Evolutionary conservation across 2,888 invertebrate genomes (phyloP), one percentile per base, ranked within the genome.

Genomic region (Sphaerophoria rueppellii): DNA sequence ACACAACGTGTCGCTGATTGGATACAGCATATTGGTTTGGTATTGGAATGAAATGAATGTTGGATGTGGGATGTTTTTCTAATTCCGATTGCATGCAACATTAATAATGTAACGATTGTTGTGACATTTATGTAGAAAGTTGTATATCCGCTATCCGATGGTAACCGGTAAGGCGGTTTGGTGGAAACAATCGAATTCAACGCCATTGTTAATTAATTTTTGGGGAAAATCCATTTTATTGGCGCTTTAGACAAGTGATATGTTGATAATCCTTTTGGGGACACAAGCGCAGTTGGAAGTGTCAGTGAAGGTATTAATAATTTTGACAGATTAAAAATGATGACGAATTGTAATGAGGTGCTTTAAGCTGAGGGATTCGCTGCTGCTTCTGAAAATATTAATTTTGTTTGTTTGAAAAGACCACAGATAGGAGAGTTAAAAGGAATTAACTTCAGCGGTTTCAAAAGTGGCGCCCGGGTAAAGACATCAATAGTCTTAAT

Each of bases 81-180:
- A 80, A 85, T 85, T 81, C 63, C 24, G 76, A 85, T 73, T 81
- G 81, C 58, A 69, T 60, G 60, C 58, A 58, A 65, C 77, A 85
- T 81, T 81, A 85, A 85, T 85, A 85, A 80, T 70, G 81, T 85
- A 85, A 77, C 81, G 85, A 85, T 85, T 80, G 85, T 81, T 73
- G 80, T 80, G 85, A 81, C 85, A 73, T 40, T 50, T 70, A 54
- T 81, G 76, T 60, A 74, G 83, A 80, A 85, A 76, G 72, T 75
- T 57, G 34, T 67, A 24, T 24, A 72, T 75, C 52, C 34, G 24
- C 43, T 43, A n/a, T 35, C n/a, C n/a, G 65, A 32, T 37, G 43
- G 54, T 46, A 65, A 65, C 76, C 72, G 35, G 55, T 9, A 24
- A 24, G 40, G 12, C 12, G 12, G 46, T 54, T 58, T 24, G 24